A percentile compares a stretch with the other conserved stretches of the same genome.
Conservation (phyloP, 2,797 vertebrate genomes). For the Artibeus jamaicensis region DNA sequence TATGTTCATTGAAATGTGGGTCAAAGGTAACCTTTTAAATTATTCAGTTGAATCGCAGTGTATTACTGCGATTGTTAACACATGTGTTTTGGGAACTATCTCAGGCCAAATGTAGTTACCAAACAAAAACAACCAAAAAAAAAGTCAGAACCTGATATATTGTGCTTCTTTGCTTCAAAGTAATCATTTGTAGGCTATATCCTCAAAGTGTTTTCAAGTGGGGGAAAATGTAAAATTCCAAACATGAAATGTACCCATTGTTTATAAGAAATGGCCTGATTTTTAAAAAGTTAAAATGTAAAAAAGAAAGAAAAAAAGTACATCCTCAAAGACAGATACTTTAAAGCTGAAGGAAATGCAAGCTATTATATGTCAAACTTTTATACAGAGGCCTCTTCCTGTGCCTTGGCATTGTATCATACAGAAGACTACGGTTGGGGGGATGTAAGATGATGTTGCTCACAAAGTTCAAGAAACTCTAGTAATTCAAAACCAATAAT, state of each 20-base stretch:
- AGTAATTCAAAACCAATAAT: neutral
- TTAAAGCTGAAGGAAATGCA: neutral
- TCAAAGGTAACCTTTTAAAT: conserved; percentile 4
- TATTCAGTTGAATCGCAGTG: neutral
- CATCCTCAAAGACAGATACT: neutral
- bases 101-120: neutral
- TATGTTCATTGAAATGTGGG: neutral
- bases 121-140: conserved; percentile 8
- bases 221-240: neutral
- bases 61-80: neutral
- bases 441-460: neutral
- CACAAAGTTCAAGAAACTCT: neutral
- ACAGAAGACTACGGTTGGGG: neutral
- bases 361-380: neutral
- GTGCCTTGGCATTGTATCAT: neutral
- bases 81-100: neutral
- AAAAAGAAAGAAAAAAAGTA: neutral
- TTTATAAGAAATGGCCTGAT: neutral
- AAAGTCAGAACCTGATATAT: neutral
- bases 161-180: neutral
- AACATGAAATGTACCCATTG: neutral
- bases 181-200: neutral
- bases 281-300: neutral
- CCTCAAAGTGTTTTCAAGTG: neutral
- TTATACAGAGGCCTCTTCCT: neutral